Base-by-base conservation (phyloP, 2,113 vertebrate species). In the Chionis minor region DNA sequence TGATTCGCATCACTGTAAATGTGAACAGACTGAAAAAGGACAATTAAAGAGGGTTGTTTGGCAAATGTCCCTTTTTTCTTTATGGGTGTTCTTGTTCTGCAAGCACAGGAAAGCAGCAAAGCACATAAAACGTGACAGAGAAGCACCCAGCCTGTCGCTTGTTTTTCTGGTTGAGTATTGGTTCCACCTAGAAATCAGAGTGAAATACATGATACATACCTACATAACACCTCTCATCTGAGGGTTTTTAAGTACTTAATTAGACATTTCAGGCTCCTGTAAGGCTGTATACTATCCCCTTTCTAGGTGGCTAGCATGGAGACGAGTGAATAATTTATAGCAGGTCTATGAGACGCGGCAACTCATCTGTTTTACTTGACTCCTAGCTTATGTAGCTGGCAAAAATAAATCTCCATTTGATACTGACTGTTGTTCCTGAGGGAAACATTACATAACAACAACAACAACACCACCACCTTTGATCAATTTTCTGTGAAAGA, bases 11-110 rank as follows among this genome's bases (percentile, higher is more conserved):
- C 38, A 45, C 56, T 52, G 58, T 72, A 72, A 82, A 92, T 72
- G 49, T 65, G 47, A 92, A 86, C 78, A 82, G 78, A 85, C 26
- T 56, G 71, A 33, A 72, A 94, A 85, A 85, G 35, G 33, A 79
- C 71, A 72, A 56, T 79, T 88, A 69, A 92, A 79, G 30, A 79
- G 19, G 7, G 6, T 27, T 90, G 26, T 79, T 85, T 85, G 70
- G 58, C 85, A 88, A 93, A 77, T 4, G 9, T 69, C 8, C 8
- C 8, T 2, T 44, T 58, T 74, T 91, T 47, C 71, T 80, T 82
- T 52, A 61, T 45, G 58, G 10, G 4, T 92, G 40, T 72, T 79
- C 59, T 87, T 87, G 58, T 21, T 86, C 71, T 90, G 62, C 54
- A 94, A 86, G 52, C 4, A 6, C 26, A 30, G 40, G 49, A 24